Conservation (phyloP, 1,140 invertebrate species). For the Drosophila mojavensis region DNA sequence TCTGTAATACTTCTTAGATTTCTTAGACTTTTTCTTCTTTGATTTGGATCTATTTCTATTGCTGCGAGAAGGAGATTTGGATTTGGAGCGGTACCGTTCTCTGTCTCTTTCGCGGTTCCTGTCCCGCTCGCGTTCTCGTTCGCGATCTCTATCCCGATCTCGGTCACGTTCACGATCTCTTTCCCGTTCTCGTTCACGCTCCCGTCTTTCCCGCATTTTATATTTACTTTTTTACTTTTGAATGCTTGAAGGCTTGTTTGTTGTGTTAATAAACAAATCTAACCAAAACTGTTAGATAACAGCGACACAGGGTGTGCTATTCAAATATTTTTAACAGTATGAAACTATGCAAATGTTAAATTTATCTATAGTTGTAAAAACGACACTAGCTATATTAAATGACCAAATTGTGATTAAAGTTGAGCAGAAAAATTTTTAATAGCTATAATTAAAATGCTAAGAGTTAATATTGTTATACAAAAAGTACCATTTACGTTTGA, state of each 20-base stretch:
- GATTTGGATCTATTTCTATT: slow-evolving; percentile 64
- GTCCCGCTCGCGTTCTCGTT: slow-evolving; percentile 40
- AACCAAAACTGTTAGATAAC: not conserved
- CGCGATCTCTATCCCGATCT: slow-evolving; percentile 51
- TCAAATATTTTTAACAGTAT: not conserved
- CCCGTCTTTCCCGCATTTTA: slow-evolving; percentile 43
- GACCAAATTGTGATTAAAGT: not conserved
- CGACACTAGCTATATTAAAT: too few relatives aligned
- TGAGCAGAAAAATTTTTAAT: not conserved
- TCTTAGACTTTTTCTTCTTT: slow-evolving; percentile 76
- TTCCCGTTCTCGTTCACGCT: slow-evolving; percentile 59
- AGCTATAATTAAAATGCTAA: not conserved
- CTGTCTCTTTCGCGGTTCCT: slow-evolving; percentile 26
- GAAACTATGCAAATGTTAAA: too few relatives aligned
- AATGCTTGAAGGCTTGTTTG: not conserved
- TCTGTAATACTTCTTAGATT: slow-evolving; percentile 72
- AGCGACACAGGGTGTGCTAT: not conserved
- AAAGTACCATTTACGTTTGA: not conserved
- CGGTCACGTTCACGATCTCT: slow-evolving; percentile 36
- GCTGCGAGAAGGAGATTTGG: slow-evolving; percentile 47
- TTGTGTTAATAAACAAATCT: not conserved
- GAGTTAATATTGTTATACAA: too few relatives aligned
- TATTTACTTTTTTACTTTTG: slow-evolving; percentile 1
- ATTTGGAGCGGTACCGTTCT: slow-evolving; percentile 67
- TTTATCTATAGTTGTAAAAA: too few relatives aligned